Base-by-base conservation (phyloP, 1,140 invertebrate species). In the Drosophila varians region DNA sequence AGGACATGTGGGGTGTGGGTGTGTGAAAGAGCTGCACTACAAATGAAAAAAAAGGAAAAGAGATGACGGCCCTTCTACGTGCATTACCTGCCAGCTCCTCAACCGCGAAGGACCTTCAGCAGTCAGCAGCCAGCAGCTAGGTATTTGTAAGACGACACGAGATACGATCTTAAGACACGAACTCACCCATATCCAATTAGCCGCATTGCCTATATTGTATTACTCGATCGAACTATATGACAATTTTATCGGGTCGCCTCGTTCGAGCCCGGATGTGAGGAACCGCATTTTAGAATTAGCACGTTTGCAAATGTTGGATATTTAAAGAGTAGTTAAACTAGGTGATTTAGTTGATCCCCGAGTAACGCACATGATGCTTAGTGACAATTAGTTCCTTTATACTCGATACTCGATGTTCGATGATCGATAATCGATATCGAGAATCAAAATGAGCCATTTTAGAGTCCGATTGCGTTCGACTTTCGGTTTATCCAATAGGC, bases 51-150 rank as follows among this genome's bases (percentile, higher is more conserved):
- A n/a, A n/a, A n/a, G n/a, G n/a, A n/a, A n/a, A n/a, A n/a, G n/a
- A n/a, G n/a, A n/a, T n/a, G n/a, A n/a, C 66, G 76, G 40, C 60
- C 61, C 74, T 71, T 77, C 58, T 51, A 70, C 47, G 78, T 83
- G 78, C 78, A 82, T 83, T 82, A 74, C 68, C 78, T 69, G 78
- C 66, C 77, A 70, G 68, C 46, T 77, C 49, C 64, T 65, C 54
- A 51, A 66, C 60, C 70, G 64, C 48, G 46, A 53, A 43, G 65
- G 60, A 84, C 60, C 47, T 71, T 45, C 49, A 58, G 43, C 55
- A 69, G 73, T 74, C 28, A 31, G 73, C 57, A 70, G 60, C 70
- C 77, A 66, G n/a, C n/a, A 84, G 56, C 58, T 84, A 84, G 74
- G 70, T 58, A 68, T 64, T 78, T 51, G 31, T 49, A 40, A 11